Evolutionary conservation across 2,113 vertebrate species (phyloP), one percentile per base, ranked within the genome.

Genomic region (Melanerpes aurifrons): DNA sequence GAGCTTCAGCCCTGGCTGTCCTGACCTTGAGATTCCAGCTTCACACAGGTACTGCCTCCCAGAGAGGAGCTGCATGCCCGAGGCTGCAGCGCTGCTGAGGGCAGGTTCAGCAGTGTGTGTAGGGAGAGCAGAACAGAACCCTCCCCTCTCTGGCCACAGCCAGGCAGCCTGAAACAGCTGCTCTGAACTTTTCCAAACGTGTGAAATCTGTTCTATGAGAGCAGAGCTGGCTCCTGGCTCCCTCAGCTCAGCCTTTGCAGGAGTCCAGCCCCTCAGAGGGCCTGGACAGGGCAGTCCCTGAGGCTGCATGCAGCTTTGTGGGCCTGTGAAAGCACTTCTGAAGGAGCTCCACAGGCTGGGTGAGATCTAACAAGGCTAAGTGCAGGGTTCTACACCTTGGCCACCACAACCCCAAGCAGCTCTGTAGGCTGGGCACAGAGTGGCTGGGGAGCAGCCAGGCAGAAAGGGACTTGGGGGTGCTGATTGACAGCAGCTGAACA

Each of bases 21-120:
- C 29, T 61, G 48, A 77, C 53, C 32, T 29, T 14, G 5, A 12
- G 74, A 31, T 57, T 82, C n/a, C 64, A 86, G 43, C 56, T 40
- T 69, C 54, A 45, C 8, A 14, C 8, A 14, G 57, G 63, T 93
- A 21, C 37, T 0, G 0, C 43, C 45, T 53, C 70, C 58, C 3
- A 0, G 12, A 21, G 40, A 26, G 48, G 70, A 75, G 6, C 16
- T 3, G 0, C 3, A 1, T 54, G 31, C 62, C 48, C 28, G 56
- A 80, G 48, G 11, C 28, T 64, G 16, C 2, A 2, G 2, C 63
- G 62, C 53, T 71, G 48, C 67, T 92, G 19, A 10, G 17, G 54
- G 48, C 32, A 18, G 37, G 29, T 31, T 70, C 4, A 1, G 31
- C 45, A n/a, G 10, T 22, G 68, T 77, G 7, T 50, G 66, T 35